Conservation (phyloP, 1,140 invertebrate genomes). For the Argopecten irradians region DNA sequence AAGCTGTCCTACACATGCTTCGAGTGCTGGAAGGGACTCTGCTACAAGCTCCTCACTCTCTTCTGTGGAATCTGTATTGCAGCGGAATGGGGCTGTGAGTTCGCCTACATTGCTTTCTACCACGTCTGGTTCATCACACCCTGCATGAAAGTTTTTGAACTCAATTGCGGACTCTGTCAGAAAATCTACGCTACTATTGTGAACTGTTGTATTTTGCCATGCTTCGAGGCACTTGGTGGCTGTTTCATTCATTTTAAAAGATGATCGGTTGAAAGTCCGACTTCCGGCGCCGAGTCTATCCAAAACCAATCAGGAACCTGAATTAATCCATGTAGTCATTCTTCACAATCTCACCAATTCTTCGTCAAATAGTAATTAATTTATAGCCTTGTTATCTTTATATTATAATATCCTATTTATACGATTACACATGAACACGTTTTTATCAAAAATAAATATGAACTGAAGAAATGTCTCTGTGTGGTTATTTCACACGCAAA, state of each 20-base stretch:
- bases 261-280: not conserved
- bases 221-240: slow-evolving; percentile 36
- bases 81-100: slow-evolving; percentile 83
- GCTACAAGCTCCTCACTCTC: slow-evolving; percentile 84
- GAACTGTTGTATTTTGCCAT: slow-evolving; percentile 76
- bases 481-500: too few species aligned
- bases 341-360: too few species aligned
- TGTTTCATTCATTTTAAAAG: slow-evolving; percentile 34
- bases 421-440: too few species aligned
- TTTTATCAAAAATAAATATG: too few species aligned
- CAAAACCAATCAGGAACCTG: too few species aligned
- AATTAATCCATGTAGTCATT: too few species aligned
- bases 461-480: too few species aligned
- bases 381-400: too few species aligned
- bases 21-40: slow-evolving; percentile 82
- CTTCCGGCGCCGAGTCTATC: too few species aligned
- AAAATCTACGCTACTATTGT: slow-evolving; percentile 80
- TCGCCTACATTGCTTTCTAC: slow-evolving; percentile 84
- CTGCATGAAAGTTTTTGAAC: slow-evolving; percentile 68
- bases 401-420: too few species aligned
- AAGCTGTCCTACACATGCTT: slow-evolving; percentile 84
- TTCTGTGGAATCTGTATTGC: slow-evolving; percentile 83
- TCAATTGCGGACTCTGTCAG: slow-evolving; percentile 82
- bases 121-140: slow-evolving; percentile 76
- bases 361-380: too few species aligned